Percentiles rank a stretch among this genome's conserved stretches.
These are phyloP conservation scores for Raja brachyura DNA, from an alignment of 2,113 vertebrate species.

Conservation along the genomic window DNA sequence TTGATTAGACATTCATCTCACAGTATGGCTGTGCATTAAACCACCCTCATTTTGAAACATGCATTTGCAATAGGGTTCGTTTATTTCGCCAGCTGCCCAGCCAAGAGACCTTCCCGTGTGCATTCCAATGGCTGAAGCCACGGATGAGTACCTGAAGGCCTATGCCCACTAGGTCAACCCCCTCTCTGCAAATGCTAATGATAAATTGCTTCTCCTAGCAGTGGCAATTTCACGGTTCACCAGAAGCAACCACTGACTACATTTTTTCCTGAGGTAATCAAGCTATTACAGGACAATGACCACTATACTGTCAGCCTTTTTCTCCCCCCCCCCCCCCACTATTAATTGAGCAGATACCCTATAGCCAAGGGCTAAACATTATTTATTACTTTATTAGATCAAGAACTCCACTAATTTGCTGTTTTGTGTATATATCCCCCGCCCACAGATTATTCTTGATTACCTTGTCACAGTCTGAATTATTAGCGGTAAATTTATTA, in stretches of 20 bases:
- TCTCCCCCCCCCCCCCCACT: background rate
- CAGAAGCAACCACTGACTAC: slow-evolving; percentile 43
- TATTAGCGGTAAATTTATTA: slow-evolving; percentile 21
- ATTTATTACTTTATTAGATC: slow-evolving; percentile 37
- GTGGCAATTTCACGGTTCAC: slow-evolving; percentile 52
- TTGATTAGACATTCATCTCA: slow-evolving; percentile 40
- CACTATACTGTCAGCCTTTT: slow-evolving; percentile 45
- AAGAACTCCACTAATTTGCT: slow-evolving; percentile 28
- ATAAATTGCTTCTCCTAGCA: slow-evolving; percentile 44
- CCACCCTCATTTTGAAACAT: slow-evolving; percentile 39
- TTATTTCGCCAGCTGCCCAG: slow-evolving; percentile 46
- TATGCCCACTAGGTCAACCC: background rate
- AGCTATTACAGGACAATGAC: slow-evolving; percentile 50
- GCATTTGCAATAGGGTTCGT: slow-evolving; percentile 48
- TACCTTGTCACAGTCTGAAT: slow-evolving; percentile 34
- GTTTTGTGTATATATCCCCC: slow-evolving; percentile 25
- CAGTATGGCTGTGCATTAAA: background rate
- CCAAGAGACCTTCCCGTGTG: background rate
- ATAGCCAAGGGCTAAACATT: background rate
- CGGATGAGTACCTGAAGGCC: slow-evolving; percentile 47
- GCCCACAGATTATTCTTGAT: slow-evolving; percentile 36
- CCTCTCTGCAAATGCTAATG: slow-evolving; percentile 39
- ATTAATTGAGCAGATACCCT: slow-evolving; percentile 1
- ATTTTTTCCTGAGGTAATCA: slow-evolving; percentile 47
- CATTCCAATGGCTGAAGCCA: slow-evolving; percentile 49